phyloP scores from a whole-genome alignment of 1,140 invertebrate genomes.

The Aphis craccivora region DNA sequence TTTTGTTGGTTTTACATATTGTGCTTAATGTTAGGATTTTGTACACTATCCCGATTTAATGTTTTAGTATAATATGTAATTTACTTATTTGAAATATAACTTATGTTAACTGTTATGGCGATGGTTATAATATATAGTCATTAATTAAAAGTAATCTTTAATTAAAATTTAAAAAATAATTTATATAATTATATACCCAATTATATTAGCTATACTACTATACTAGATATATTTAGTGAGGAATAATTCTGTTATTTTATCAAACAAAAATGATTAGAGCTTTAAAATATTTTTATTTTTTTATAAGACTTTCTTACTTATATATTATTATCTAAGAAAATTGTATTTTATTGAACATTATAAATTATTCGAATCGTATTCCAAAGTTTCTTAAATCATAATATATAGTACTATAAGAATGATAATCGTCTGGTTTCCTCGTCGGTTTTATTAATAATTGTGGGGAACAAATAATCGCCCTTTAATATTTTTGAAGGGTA shows the following conservation, averaged over 20 bases:
- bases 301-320: neutral
- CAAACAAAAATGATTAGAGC: neutral
- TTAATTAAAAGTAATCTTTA: neutral
- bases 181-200: too few relatives aligned
- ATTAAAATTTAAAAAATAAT: too few relatives aligned
- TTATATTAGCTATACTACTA: too few relatives aligned
- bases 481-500: conserved; percentile 48
- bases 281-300: neutral
- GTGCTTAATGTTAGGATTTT: neutral
- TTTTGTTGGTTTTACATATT: neutral
- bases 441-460: conserved; percentile 10
- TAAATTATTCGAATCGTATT: neutral
- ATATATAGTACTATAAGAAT: neutral
- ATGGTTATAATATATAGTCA: neutral
- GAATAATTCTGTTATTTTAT: neutral
- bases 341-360: neutral
- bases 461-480: neutral
- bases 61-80: neutral
- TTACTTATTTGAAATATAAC: neutral
- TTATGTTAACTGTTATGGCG: neutral
- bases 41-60: neutral
- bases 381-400: neutral
- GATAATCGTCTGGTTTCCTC: neutral
- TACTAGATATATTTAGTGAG: neutral
- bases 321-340: neutral